phyloP scores from a whole-genome alignment of 1,140 invertebrate species.

The Zaprionus ghesquierei region DNA sequence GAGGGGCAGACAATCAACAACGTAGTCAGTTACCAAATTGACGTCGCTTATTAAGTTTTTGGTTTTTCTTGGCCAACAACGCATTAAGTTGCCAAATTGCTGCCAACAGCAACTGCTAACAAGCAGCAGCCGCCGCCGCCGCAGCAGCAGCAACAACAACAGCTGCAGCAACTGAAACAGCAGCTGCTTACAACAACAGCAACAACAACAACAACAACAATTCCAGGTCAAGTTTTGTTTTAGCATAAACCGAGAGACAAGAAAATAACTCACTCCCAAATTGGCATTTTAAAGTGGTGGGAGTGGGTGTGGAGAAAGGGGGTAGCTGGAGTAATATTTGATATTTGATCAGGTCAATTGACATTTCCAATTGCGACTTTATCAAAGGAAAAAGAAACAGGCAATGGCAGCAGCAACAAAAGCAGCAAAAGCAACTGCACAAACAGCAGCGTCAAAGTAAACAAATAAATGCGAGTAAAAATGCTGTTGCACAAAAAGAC shows the following conservation, averaged over 20 bases:
- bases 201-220: slow-evolving; percentile 27
- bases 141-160: not conserved
- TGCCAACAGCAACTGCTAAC: slow-evolving; percentile 22
- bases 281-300: slow-evolving; percentile 1
- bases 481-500: not conserved
- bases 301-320: no score
- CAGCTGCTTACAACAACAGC: slow-evolving; percentile 27
- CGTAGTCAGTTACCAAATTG: slow-evolving; percentile 53
- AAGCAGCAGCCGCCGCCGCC: slow-evolving; percentile 14
- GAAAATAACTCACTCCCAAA: slow-evolving; percentile 4
- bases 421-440: slow-evolving; percentile 38
- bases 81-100: slow-evolving; percentile 53
- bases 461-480: slow-evolving; percentile 21
- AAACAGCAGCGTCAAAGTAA: slow-evolving; percentile 23
- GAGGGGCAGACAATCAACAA: no score
- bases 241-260: not conserved
- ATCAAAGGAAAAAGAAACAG: not conserved
- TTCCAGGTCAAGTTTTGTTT: slow-evolving; percentile 6
- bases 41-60: slow-evolving; percentile 27
- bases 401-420: slow-evolving; percentile 14
- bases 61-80: slow-evolving; percentile 31
- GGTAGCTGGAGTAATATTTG: not conserved
- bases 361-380: slow-evolving; percentile 28
- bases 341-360: slow-evolving; percentile 21
- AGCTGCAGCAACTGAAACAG: slow-evolving; percentile 23